phyloP scores from a whole-genome alignment of 2,797 vertebrate species.

The Moxostoma hubbsi region DNA sequence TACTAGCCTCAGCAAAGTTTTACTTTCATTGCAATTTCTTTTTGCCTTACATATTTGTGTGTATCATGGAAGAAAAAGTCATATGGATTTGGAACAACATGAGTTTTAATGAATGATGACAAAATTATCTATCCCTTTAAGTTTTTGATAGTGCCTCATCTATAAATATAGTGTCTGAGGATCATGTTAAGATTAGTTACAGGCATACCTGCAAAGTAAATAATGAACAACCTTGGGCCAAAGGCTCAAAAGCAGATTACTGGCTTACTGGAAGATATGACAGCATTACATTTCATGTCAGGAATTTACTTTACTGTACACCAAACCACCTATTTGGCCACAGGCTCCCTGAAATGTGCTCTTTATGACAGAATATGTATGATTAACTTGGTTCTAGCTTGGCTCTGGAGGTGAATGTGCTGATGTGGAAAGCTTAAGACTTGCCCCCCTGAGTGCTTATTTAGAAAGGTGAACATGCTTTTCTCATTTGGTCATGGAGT shows the following conservation, averaged over 20 bases:
- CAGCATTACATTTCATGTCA: constrained; percentile 63
- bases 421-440: constrained; percentile 57
- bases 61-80: no score
- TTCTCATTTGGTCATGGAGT: constrained; percentile 66
- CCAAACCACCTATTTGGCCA: constrained; percentile 52
- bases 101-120: no score
- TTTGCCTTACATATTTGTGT: no score
- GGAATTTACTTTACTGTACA: constrained; percentile 56
- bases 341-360: constrained; percentile 55
- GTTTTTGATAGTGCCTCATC: background rate
- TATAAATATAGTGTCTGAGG: constrained; percentile 10
- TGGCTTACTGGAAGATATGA: constrained; percentile 57
- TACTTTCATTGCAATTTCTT: no score
- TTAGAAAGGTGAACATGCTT: constrained; percentile 75
- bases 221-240: background rate
- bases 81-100: no score
- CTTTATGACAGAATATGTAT: constrained; percentile 66
- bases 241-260: constrained; percentile 20
- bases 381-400: constrained; percentile 65
- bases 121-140: no score
- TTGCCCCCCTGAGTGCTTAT: constrained; percentile 64
- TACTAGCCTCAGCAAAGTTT: no score
- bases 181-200: constrained; percentile 10
- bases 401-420: constrained; percentile 55
- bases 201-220: constrained; percentile 4